Conservation (phyloP, 2,888 invertebrate genomes). For the Luperina nickerlii region DNA sequence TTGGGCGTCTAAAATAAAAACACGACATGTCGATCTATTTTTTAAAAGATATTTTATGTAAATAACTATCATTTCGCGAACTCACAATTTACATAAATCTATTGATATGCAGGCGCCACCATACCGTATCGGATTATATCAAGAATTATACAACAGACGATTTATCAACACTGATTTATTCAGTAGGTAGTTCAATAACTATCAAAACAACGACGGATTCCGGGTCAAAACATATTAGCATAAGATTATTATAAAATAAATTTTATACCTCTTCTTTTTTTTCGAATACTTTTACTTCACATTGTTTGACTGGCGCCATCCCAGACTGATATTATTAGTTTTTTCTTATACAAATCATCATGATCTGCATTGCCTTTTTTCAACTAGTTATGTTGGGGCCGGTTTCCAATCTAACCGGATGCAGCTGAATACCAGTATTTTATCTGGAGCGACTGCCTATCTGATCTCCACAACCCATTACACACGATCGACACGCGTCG, state of each 20-base stretch:
- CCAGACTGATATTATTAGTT: conserved; percentile 41
- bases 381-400: not conserved
- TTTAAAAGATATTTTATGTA: conserved; percentile 36
- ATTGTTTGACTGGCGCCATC: conserved; percentile 61
- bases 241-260: conserved; percentile 58
- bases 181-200: conserved; percentile 63
- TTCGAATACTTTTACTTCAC: conserved; percentile 57
- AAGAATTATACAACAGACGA: conserved; percentile 73
- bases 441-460: not conserved
- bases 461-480: not conserved
- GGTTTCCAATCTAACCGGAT: not conserved
- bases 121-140: conserved; percentile 68
- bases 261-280: conserved; percentile 47
- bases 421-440: not conserved
- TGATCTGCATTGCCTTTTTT: not conserved
- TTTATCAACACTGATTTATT: conserved; percentile 70
- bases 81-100: conserved; percentile 68
- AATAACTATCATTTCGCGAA: conserved; percentile 50
- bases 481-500: too few species aligned
- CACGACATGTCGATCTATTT: conserved; percentile 29
- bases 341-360: conserved; percentile 7
- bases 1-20: not conserved
- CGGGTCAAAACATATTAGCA: conserved; percentile 52
- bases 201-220: conserved; percentile 60
- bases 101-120: conserved; percentile 79